A percentile compares a stretch with the other conserved stretches of the same genome.
Evolutionary conservation across 2,797 vertebrate genomes (phyloP).

Genomic region (Neopelma chrysocephalum): DNA sequence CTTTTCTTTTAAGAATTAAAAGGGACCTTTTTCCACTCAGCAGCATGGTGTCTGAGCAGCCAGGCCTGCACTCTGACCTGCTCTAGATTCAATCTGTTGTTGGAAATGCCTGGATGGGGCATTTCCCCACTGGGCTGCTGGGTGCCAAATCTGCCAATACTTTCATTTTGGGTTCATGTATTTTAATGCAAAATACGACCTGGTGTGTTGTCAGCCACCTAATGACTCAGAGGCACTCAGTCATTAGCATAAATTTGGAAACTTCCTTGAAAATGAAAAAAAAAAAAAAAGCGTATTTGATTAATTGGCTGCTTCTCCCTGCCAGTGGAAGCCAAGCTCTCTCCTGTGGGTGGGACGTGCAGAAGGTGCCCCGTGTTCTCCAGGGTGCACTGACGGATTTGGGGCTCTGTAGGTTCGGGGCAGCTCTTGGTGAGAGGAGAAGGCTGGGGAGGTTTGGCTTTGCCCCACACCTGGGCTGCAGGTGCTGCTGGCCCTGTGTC

Average conservation of each 20-base stretch:
- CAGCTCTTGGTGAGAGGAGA: rapidly evolving
- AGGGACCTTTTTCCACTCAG: neutral
- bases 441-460: neutral
- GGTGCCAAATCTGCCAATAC: neutral
- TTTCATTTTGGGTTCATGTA: neutral
- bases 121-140: neutral
- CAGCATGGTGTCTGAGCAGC: neutral
- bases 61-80: neutral
- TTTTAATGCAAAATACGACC: neutral
- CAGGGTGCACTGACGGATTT: rapidly evolving
- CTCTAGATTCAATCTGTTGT: neutral
- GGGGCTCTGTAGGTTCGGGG: neutral
- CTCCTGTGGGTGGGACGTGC: neutral
- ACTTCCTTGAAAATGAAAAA: neutral
- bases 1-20: slow-evolving; percentile 61
- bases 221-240: neutral
- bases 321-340: neutral
- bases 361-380: rapidly evolving
- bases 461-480: rapidly evolving
- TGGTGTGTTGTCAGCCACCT: neutral
- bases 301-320: neutral
- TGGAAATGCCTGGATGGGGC: neutral
- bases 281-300: neutral
- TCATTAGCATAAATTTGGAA: slow-evolving; percentile 5
- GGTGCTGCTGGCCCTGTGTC: rapidly evolving